Conservation (phyloP, 2,888 invertebrate species). For the Tetanocera ferruginea region DNA sequence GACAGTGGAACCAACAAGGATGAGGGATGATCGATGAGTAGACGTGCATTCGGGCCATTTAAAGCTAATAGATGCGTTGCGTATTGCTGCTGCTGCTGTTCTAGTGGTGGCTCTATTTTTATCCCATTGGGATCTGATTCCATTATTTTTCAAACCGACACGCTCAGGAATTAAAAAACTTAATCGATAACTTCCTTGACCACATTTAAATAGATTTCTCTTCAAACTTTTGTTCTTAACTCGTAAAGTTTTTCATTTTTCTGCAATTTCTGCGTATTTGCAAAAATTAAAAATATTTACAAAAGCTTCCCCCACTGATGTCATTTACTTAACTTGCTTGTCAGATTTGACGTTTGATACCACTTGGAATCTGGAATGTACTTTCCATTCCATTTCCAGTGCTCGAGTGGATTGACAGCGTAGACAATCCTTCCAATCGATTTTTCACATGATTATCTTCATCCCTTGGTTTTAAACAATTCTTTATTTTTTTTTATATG, state of each 20-base stretch:
- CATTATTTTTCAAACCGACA: conserved; percentile 61
- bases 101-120: conserved; percentile 69
- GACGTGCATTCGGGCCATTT: conserved; percentile 67
- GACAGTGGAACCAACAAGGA: conserved; percentile 66
- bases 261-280: conserved; percentile 49
- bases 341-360: conserved; percentile 45
- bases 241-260: conserved; percentile 38
- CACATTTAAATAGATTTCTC: conserved; percentile 34
- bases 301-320: conserved; percentile 46
- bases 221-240: conserved; percentile 24
- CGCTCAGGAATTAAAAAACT: conserved; percentile 42
- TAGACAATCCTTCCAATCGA: conserved; percentile 62
- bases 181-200: conserved; percentile 17
- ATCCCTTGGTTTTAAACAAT: conserved; percentile 26
- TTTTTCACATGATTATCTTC: conserved; percentile 65
- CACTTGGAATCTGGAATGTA: conserved; percentile 28
- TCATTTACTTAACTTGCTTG: conserved; percentile 43
- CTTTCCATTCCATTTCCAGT: conserved; percentile 40
- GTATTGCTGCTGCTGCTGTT: conserved; percentile 65
- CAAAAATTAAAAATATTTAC: conserved; percentile 47
- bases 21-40: conserved; percentile 67
- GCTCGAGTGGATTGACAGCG: conserved; percentile 15
- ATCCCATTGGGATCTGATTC: conserved; percentile 69
- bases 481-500: conserved; percentile 5
- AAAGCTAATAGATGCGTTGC: conserved; percentile 67